Evolutionary conservation across 2,888 invertebrate species (phyloP).

Genomic region (Achlya flavicornis): DNA sequence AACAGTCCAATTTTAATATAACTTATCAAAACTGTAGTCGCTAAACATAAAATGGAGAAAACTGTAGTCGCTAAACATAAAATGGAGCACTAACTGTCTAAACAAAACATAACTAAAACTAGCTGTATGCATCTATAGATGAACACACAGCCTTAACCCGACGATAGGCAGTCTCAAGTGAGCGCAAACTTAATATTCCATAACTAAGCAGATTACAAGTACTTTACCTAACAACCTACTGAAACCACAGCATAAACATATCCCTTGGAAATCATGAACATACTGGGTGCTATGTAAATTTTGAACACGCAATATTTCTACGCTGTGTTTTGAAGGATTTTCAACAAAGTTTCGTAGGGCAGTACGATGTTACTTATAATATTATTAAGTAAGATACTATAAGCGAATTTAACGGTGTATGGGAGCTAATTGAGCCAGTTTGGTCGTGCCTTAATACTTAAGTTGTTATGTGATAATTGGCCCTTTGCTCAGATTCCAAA

Average conservation of each 20-base stretch:
- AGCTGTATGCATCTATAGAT: neutral
- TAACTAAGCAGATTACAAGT: conserved; percentile 56
- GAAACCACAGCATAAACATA: conserved; percentile 20
- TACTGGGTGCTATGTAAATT: neutral
- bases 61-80: neutral
- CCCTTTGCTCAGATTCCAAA: conserved; percentile 21
- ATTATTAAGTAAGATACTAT: conserved; percentile 36
- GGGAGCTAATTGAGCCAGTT: conserved; percentile 31
- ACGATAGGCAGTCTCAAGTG: conserved; percentile 27
- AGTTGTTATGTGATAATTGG: conserved; percentile 36
- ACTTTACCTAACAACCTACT: conserved; percentile 21
- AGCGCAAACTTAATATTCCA: conserved; percentile 56
- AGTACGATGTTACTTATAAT: conserved; percentile 36
- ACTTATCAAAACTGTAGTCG: too few species aligned
- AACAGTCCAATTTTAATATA: too few species aligned
- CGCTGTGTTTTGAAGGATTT: conserved; percentile 22
- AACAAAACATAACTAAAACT: neutral
- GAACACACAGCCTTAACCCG: neutral
- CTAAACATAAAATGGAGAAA: too few species aligned
- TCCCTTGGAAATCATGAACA: neutral
- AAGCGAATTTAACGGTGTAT: conserved; percentile 19
- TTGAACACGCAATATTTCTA: neutral
- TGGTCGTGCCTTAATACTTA: conserved; percentile 26
- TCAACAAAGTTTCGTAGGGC: conserved; percentile 30
- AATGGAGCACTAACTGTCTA: neutral